Base-by-base conservation (phyloP, 2,888 invertebrate genomes). In the Hipparchia semele region DNA sequence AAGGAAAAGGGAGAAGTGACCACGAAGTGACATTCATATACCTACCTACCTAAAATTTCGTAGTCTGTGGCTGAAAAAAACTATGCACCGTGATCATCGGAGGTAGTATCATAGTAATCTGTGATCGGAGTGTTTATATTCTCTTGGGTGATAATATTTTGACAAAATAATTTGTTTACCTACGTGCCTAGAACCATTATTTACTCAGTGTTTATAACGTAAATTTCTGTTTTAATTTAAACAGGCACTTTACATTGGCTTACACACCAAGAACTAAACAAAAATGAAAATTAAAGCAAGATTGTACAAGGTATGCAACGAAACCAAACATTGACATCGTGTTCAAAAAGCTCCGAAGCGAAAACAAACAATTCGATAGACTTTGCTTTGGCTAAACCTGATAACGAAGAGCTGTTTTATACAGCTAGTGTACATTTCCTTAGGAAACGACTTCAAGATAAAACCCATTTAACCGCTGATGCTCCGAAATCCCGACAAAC, bases 371-470 rank as follows among this genome's bases (percentile, higher is more conserved):
- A 65, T 61, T 74, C 73, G 6, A 68, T 79, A 73, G 77, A 80
- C 56, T 65, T 62, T 54, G 77, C 77, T 54, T 72, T 80, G 56
- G 71, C 77, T 13, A 77, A 77, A 54, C 75, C 78, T 2, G 86
- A 87, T 54, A 86, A 91, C 79, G 84, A 87, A 74, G 84, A 89
- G 64, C 79, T 87, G 58, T 90, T 91, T 76, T 92, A 87, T 73
- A 85, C 87, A 39, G 92, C 92, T n/a, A 92, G 92, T 79, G 81
- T 92, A 9, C 83, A 89, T 71, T 92, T 91, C 76, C 86, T 93
- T n/a, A 85, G 81, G 68, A 86, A 86, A 78, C 84, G 87, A 74
- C 83, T 92, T n/a, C 81, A 86, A 78, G 88, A 90, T 73, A 91
- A 89, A 81, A 79, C 80, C 12, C 75, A 77, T 70, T 76, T 68